A percentile compares a stretch with the other conserved stretches of the same genome.
Evolutionary conservation across 2,888 invertebrate species (phyloP).

Genomic region (Machimus rusticus): DNA sequence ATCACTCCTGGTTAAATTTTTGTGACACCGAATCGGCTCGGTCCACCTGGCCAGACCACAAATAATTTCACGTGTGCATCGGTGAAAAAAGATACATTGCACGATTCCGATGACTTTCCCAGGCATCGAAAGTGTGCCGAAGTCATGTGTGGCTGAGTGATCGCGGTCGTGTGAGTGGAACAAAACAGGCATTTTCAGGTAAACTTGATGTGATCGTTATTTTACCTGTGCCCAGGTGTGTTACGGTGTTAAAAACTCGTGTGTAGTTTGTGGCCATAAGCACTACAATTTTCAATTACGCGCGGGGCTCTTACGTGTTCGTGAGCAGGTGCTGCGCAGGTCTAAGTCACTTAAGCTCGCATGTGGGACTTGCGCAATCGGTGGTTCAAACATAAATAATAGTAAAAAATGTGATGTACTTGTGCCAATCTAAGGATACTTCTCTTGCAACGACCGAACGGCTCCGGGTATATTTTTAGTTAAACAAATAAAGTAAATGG

Average conservation of each 20-base stretch:
- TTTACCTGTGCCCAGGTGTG: conserved; percentile 20
- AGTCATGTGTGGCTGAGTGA: conserved; percentile 10
- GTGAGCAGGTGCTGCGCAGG: neutral
- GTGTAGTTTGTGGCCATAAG: neutral
- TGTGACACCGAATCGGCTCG: neutral
- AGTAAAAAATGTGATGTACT: neutral
- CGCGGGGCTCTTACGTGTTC: neutral
- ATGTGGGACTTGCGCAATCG: neutral
- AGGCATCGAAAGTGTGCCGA: conserved; percentile 31
- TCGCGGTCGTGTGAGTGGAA: neutral
- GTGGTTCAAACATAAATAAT: neutral
- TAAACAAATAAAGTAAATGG: neutral
- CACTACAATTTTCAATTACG: neutral
- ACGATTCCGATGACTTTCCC: conserved; percentile 20
- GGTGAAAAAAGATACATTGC: neutral
- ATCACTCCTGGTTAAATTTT: neutral
- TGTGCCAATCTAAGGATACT: neutral
- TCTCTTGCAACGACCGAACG: neutral
- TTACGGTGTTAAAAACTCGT: neutral
- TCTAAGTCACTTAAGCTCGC: neutral
- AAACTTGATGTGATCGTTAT: neutral
- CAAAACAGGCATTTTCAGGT: neutral
- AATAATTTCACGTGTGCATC: conserved; percentile 11
- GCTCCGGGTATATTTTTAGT: neutral
- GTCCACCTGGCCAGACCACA: no score